phyloP scores from a whole-genome alignment of 2,113 vertebrate genomes.

The Vidua chalybeata region DNA sequence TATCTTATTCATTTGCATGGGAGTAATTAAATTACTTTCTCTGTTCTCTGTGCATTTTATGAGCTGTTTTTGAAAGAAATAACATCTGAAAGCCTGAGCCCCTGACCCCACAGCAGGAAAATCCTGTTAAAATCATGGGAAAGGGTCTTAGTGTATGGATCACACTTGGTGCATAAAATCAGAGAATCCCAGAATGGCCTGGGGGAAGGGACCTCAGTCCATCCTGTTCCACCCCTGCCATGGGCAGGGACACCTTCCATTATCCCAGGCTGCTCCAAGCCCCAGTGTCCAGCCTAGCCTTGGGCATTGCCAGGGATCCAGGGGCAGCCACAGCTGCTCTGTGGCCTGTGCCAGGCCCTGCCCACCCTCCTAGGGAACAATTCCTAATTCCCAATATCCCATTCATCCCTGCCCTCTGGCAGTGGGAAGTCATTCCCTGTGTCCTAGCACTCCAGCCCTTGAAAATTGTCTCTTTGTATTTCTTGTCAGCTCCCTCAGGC shows the following conservation, averaged over 20 bases:
- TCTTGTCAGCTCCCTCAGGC: rapidly evolving
- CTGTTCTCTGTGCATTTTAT: too few relatives aligned
- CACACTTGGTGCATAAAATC: background rate
- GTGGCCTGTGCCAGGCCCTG: background rate
- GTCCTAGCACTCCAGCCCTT: rapidly evolving
- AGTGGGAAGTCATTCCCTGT: rapidly evolving
- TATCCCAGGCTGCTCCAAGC: background rate
- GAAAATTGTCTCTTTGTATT: rapidly evolving
- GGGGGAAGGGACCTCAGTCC: rapidly evolving
- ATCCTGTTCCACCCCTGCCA: background rate
- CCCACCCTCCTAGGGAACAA: background rate
- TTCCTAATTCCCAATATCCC: background rate
- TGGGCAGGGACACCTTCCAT: background rate
- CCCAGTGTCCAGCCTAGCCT: background rate
- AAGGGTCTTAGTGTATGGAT: background rate
- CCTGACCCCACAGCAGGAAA: background rate
- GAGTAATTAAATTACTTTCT: background rate
- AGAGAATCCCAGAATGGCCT: background rate
- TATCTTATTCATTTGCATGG: background rate
- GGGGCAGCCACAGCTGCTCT: background rate
- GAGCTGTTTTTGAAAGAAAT: background rate
- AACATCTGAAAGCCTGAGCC: background rate
- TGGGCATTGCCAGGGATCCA: background rate
- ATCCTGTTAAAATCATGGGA: background rate
- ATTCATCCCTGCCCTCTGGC: rapidly evolving